Conservation (phyloP, 2,797 vertebrate genomes). For the Mormyrus proboscirostris region DNA sequence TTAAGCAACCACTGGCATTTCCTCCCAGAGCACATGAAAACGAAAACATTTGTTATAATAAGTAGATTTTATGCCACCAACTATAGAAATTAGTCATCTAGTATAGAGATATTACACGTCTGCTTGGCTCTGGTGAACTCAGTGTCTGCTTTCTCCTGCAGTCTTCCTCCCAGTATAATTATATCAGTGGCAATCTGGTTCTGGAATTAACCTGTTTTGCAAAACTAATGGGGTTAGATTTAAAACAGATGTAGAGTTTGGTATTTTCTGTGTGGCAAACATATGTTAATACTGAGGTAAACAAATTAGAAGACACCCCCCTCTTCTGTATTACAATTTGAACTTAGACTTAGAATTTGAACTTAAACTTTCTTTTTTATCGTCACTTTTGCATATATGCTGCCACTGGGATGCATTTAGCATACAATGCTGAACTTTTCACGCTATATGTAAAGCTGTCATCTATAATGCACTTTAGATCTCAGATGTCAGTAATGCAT, state of each 20-base stretch:
- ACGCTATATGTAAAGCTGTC: neutral
- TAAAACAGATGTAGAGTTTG: constrained; percentile 22
- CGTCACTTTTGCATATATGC: neutral
- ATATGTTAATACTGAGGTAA: constrained; percentile 17
- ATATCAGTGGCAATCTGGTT: constrained; percentile 24
- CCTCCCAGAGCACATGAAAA: neutral
- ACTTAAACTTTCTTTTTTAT: neutral
- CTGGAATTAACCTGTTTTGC: constrained; percentile 23
- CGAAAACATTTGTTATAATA: constrained; percentile 3
- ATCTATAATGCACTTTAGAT: neutral
- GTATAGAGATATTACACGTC: neutral
- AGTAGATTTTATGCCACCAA: neutral
- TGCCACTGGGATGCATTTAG: neutral
- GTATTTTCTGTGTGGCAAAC: constrained; percentile 18
- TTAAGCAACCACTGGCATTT: neutral
- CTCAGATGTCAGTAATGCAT: neutral
- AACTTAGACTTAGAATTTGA: neutral
- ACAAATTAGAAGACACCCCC: neutral
- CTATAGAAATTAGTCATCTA: constrained; percentile 15
- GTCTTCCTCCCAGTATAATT: constrained; percentile 16
- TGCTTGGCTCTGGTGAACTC: constrained; percentile 1
- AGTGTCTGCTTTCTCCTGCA: constrained; percentile 6
- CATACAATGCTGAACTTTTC: neutral
- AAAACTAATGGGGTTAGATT: constrained; percentile 26
- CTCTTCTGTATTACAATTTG: neutral